Base-by-base conservation (phyloP, 2,113 vertebrate genomes). In the Galemys pyrenaicus region DNA sequence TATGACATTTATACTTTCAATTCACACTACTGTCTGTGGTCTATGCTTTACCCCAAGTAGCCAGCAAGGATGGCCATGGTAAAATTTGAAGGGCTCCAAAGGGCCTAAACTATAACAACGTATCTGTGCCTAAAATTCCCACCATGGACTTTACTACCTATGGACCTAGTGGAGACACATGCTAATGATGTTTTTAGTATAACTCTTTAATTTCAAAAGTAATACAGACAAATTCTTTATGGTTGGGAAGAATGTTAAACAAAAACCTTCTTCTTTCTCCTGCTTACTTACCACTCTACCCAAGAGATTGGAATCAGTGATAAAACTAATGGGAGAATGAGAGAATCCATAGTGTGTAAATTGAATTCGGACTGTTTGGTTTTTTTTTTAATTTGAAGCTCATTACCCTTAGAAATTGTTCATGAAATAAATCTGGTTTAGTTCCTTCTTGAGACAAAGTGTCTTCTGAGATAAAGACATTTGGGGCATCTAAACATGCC, bases 371-470 rank as follows among this genome's bases (percentile, higher is more conserved):
- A 0, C 16, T 54, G 51, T 17, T 54, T 54, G n/a, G 2, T 54
- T 56, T 20, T 56, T 68, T 39, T 91, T 74, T 7, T 1, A 49
- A 78, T 88, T 77, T 79, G 9, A 87, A n/a, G 17, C 15, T 49
- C 75, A 87, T 73, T 87, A 1, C 15, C 81, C 62, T 94, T 80
- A 67, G 77, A 87, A 81, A 35, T 68, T 86, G 17, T 74, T 86
- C 20, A 28, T n/a, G 22, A 93, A 89, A 8, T 86, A 67, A 81
- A n/a, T 89, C 64, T 54, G 37, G 24, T 68, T 91, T 70, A 74
- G 28, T 83, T 79, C 94, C 79, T 91, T 77, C 77, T 75, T 89
- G 51, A 92, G 35, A 74, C 12, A 75, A 56, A 56, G 54, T 56
- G 6, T 56, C 54, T 56, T 56, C 54, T 56, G 19, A 56, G 54